Conservation (phyloP, 2,888 invertebrate species). For the Sphaerolaimus hirsutus region DNA sequence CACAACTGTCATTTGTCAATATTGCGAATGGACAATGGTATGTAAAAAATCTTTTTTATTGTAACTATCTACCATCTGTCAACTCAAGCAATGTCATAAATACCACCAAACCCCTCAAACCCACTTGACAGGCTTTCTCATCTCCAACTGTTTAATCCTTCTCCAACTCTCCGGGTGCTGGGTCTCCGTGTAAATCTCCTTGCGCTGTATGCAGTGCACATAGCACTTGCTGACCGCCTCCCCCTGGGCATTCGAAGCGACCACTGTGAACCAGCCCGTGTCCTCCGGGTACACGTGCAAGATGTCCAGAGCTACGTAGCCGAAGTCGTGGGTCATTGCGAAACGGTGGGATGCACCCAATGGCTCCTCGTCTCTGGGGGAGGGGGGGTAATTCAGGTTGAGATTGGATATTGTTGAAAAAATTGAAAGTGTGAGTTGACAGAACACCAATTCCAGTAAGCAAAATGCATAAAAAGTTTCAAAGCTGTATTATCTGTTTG, state of each 20-base stretch:
- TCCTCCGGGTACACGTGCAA: constrained; percentile 89
- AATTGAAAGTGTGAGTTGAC: too few relatives aligned
- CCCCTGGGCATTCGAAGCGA: constrained; percentile 67
- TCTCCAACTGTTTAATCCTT: constrained; percentile 35
- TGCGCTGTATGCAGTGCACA: constrained; percentile 13
- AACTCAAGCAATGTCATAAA: too few relatives aligned
- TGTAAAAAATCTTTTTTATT: too few relatives aligned
- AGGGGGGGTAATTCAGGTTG: neutral
- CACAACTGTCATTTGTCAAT: too few relatives aligned
- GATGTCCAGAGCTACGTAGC: constrained; percentile 83
- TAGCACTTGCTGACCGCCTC: constrained; percentile 68
- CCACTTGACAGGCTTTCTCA: neutral
- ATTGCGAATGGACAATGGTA: too few relatives aligned
- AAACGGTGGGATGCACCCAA: constrained; percentile 50
- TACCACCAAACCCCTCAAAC: too few relatives aligned
- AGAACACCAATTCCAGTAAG: too few relatives aligned
- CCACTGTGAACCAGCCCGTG: constrained; percentile 52
- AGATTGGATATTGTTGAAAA: too few relatives aligned
- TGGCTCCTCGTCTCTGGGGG: neutral
- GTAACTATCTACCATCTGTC: too few relatives aligned
- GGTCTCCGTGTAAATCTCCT: constrained; percentile 43
- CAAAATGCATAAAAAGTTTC: too few relatives aligned
- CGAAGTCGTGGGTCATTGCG: constrained; percentile 85
- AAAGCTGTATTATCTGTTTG: too few relatives aligned
- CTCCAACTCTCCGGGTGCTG: constrained; percentile 74